Conservation (phyloP, 2,888 invertebrate species). For the Pantelozetes paolii region DNA sequence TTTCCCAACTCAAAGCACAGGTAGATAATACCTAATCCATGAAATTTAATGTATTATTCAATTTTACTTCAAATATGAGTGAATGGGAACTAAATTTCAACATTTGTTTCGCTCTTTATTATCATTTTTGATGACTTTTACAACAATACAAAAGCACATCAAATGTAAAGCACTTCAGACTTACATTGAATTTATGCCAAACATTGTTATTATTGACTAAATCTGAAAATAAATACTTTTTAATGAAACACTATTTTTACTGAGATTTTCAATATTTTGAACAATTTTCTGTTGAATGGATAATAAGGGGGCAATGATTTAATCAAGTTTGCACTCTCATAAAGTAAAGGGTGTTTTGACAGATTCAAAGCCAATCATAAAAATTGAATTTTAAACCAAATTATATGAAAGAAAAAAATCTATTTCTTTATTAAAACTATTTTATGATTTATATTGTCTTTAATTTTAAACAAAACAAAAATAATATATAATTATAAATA, state of each 20-base stretch:
- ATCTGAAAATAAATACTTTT: background rate
- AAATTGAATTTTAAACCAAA: too few relatives aligned
- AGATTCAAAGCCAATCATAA: too few relatives aligned
- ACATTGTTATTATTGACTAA: background rate
- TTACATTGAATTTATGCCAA: background rate
- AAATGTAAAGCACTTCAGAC: background rate
- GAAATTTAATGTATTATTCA: background rate
- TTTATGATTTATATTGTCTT: background rate
- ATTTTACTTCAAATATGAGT: too few relatives aligned
- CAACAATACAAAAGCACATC: background rate
- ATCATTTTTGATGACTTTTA: background rate
- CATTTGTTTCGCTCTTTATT: background rate
- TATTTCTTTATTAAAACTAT: background rate
- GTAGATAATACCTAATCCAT: background rate
- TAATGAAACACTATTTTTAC: too few relatives aligned
- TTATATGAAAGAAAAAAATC: background rate
- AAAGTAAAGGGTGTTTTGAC: too few relatives aligned
- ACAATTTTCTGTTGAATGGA: too few relatives aligned
- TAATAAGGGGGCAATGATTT: too few relatives aligned
- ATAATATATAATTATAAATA: background rate
- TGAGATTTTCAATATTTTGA: too few relatives aligned
- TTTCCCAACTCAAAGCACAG: background rate
- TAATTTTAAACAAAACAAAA: too few relatives aligned
- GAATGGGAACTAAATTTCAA: too few relatives aligned
- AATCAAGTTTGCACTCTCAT: too few relatives aligned